A percentile compares a stretch with the other conserved stretches of the same genome.
Conservation (phyloP, 2,113 vertebrate genomes). For the Kryptolebias marmoratus region DNA sequence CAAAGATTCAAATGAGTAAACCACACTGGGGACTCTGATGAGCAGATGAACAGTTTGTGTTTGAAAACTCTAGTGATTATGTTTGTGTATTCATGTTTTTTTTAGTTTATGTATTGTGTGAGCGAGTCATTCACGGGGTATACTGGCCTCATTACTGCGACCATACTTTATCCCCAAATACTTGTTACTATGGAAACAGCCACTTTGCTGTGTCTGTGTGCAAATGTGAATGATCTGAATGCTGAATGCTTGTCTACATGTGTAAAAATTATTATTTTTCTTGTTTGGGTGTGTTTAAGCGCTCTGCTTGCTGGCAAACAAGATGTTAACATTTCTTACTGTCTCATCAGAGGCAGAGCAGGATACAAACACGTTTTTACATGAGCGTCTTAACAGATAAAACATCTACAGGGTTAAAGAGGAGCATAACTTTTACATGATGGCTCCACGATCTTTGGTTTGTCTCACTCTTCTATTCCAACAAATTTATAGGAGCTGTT, state of each 20-base stretch:
- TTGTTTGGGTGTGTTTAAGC: constrained; percentile 9
- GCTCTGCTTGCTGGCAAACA: constrained; percentile 17
- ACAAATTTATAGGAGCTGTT: no score
- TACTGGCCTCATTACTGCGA: constrained; percentile 40
- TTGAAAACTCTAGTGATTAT: constrained; percentile 12
- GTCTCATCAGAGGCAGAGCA: constrained; percentile 11
- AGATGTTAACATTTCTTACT: constrained; percentile 1
- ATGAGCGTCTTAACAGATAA: neutral
- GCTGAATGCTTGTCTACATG: constrained; percentile 2
- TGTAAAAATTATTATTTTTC: constrained; percentile 14
- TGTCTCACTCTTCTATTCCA: no score
- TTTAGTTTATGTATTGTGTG: constrained; percentile 27
- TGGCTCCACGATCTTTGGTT: no score
- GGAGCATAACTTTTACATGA: no score
- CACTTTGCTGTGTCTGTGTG: constrained; percentile 4
- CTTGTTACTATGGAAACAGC: constrained; percentile 54
- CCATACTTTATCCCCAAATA: constrained; percentile 45
- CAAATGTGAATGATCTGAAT: constrained; percentile 3
- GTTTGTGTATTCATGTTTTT: constrained; percentile 32
- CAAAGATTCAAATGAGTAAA: constrained; percentile 9
- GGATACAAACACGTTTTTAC: neutral
- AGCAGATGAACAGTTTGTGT: constrained; percentile 5
- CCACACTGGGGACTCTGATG: neutral
- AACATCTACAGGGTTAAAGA: neutral
- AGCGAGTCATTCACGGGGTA: constrained; percentile 29